Conservation (phyloP, 2,888 invertebrate species). For the Carterocephalus palaemon region DNA sequence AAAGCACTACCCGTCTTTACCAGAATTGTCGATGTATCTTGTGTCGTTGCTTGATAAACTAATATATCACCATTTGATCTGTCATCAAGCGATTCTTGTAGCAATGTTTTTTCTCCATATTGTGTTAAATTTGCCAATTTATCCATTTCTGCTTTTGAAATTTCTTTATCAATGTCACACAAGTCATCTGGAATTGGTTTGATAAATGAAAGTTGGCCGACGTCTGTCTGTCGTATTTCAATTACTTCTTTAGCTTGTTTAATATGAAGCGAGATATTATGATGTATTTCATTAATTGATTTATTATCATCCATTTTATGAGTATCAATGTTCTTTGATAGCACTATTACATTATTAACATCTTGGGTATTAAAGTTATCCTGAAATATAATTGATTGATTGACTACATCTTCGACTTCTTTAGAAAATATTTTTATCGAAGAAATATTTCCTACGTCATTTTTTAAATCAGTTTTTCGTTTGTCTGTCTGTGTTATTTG, state of each 20-base stretch:
- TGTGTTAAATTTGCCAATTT: constrained; percentile 12
- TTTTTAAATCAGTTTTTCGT: not conserved
- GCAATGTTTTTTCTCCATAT: constrained; percentile 14
- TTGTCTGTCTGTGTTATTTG: constrained; percentile 27
- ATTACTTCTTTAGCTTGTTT: not conserved
- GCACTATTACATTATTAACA: not conserved
- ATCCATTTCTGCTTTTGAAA: constrained; percentile 19
- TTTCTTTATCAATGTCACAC: constrained; percentile 26
- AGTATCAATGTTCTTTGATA: not conserved
- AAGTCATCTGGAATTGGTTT: constrained; percentile 28
- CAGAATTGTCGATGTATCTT: constrained; percentile 23
- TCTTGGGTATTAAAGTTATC: constrained; percentile 36
- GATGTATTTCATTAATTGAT: not conserved
- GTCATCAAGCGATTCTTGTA: constrained; percentile 17
- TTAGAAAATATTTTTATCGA: not conserved
- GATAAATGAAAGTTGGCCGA: constrained; percentile 12
- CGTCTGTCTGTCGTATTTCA: constrained; percentile 1
- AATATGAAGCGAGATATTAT: not conserved
- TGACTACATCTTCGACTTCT: not conserved
- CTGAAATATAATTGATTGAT: not conserved
- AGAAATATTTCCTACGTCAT: not conserved
- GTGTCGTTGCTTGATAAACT: constrained; percentile 37
- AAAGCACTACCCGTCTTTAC: constrained; percentile 5
- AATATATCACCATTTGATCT: constrained; percentile 31
- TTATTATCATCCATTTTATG: not conserved